Conservation (phyloP, 2,888 invertebrate species). For the Apodemia zela region DNA sequence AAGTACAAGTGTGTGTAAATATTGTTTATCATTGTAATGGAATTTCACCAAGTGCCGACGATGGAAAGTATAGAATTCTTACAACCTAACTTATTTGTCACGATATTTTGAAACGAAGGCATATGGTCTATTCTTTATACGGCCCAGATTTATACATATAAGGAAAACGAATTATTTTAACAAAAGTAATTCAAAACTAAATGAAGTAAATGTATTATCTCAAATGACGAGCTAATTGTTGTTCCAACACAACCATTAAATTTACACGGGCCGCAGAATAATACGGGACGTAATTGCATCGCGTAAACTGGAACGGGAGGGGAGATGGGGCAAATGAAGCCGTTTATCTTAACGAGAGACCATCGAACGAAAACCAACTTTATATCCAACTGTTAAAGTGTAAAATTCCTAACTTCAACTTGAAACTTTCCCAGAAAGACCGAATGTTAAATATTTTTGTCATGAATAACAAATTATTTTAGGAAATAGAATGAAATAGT, state of each 20-base stretch:
- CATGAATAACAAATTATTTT: too few relatives aligned
- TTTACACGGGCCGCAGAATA: slow-evolving; percentile 53
- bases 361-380: slow-evolving; percentile 16
- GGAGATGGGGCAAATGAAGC: slow-evolving; percentile 54
- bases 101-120: neutral
- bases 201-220: slow-evolving; percentile 1
- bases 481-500: too few relatives aligned
- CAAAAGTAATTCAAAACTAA: neutral
- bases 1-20: too few relatives aligned
- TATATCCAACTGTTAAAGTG: neutral
- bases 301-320: slow-evolving; percentile 33
- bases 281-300: slow-evolving; percentile 49
- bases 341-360: slow-evolving; percentile 41
- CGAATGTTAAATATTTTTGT: too few relatives aligned
- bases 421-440: too few relatives aligned
- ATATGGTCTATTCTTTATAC: too few relatives aligned
- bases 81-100: neutral
- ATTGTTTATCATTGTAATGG: too few relatives aligned
- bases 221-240: slow-evolving; percentile 30
- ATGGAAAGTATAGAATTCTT: too few relatives aligned
- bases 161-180: neutral
- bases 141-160: neutral
- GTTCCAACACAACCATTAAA: slow-evolving; percentile 47
- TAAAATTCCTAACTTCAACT: neutral
- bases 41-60: too few relatives aligned